Percentiles rank a stretch among this genome's conserved stretches.
Evolutionary conservation across 2,888 invertebrate genomes (phyloP).

Genomic region (Oscheius onirici): DNA sequence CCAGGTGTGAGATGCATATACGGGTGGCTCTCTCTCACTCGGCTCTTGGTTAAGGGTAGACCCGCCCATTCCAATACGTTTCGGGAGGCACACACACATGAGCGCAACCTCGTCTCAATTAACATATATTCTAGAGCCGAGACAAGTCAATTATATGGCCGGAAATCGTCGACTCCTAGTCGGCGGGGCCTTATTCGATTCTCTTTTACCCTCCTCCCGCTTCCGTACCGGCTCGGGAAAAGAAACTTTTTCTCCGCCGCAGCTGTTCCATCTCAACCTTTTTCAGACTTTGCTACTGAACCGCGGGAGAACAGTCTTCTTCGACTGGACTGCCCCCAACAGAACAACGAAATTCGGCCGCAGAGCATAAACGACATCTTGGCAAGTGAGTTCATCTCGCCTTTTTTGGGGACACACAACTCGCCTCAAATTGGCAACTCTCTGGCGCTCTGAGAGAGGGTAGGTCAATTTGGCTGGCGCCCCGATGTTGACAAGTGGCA

Average conservation of each 20-base stretch:
- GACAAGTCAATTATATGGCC: slow-evolving; percentile 29
- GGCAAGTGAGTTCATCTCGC: slow-evolving; percentile 20
- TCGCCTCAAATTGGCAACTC: slow-evolving; percentile 22
- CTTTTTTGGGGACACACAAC: slow-evolving; percentile 2
- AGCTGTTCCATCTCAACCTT: neutral
- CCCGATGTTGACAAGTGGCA: slow-evolving; percentile 29
- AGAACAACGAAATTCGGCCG: slow-evolving; percentile 2
- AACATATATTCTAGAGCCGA: slow-evolving; percentile 19
- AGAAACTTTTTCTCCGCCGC: neutral
- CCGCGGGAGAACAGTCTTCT: slow-evolving; percentile 7
- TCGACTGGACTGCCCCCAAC: slow-evolving; percentile 16
- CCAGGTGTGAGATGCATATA: slow-evolving; percentile 24
- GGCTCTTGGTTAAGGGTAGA: slow-evolving; percentile 13
- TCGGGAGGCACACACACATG: slow-evolving; percentile 13
- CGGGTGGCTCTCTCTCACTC: neutral
- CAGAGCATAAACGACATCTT: slow-evolving; percentile 28
- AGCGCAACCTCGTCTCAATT: slow-evolving; percentile 24
- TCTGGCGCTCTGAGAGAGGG: neutral
- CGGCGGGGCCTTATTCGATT: slow-evolving; percentile 4
- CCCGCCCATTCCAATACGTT: slow-evolving; percentile 27
- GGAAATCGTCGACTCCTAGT: slow-evolving; percentile 7
- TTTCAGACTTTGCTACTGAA: slow-evolving; percentile 19
- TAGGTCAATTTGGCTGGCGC: slow-evolving; percentile 27
- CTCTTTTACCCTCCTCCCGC: neutral
- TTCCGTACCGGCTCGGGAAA: neutral